Evolutionary conservation across 2,797 vertebrate species (phyloP), one percentile per base, ranked within the genome.

Genomic region (Poeciliopsis infans): DNA sequence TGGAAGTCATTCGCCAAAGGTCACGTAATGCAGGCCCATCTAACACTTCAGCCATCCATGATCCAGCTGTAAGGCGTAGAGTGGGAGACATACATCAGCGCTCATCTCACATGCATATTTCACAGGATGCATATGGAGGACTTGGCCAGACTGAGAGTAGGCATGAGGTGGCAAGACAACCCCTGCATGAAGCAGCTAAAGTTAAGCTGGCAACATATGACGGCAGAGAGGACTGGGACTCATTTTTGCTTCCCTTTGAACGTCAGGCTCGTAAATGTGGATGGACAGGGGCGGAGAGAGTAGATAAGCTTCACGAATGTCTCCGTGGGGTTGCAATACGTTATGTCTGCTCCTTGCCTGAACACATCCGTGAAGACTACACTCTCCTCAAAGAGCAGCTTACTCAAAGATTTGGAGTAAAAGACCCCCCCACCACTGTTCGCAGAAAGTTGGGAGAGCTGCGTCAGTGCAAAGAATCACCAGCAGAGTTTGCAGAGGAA

Each of bases 401-500:
- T 45, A 70, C 41, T 12, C 68, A 70, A 70, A 25, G 68, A 70
- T 70, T 70, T 45, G 39, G 68, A 43, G 39, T 70, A n/a, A 70
- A 70, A 43, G 66, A 70, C 41, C 23, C 39, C 12, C 68, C 68
- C 41, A 70, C 25, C 1, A 45, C 68, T 68, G 36, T 68, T 39
- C 18, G 20, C 20, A 41, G 20, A 36, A 68, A 68, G 66, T 20
- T 68, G 18, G 33, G 61, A 66, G 61, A 66, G 15, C 33, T 66
- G 61, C 15, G 18, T 39, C 33, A 66, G 6, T 66, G 66, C 18
- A 68, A 68, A 68, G 36, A 68, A 68, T 41, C 66, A 68, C 36
- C 66, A 2, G 39, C 36, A 68, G 39, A 43, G 39, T 43, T 68
- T 68, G 66, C 66, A 43, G 2, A 68, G 66, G 55, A 57, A 57